Base-by-base conservation (phyloP, 2,797 vertebrate species). In the Centroberyx gerrardi region DNA sequence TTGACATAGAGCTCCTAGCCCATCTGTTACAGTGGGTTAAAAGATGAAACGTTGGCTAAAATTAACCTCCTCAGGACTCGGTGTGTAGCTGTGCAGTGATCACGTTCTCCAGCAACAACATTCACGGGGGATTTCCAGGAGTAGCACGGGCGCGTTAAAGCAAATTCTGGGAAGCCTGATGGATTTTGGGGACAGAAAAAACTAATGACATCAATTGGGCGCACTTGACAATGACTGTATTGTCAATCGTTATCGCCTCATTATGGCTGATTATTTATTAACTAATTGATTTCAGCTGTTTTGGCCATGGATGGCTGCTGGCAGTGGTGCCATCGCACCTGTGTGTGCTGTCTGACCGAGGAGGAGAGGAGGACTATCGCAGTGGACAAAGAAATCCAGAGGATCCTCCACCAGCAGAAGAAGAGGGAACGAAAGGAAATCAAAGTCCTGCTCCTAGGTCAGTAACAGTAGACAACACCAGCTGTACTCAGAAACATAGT, bases 391-490 rank as follows among this genome's bases (percentile, higher is more conserved):
- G 94, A 95, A 84, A 96, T 96, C 72, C 59, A 85, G 86, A 90
- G 74, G 72, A 92, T 94, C 62, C 91, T 96, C n/a, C 88, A 86
- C 28, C 76, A 94, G 22, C 93, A 96, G 86, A 95, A 94, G 78
- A 94, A 92, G 81, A 90, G 63, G 66, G 91, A 95, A 68, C 91
- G 85, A 17, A 84, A 44, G 63, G 94, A 96, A 61, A 92, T 96
- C 9, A 96, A 96, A 85, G 84, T 96, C 60, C 94, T 96, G 10
- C 89, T 96, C n/a, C 80, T 96, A 44, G 95, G 95, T 95, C 74
- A 93, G 94, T 90, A 61, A 13, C 15, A 15, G 22, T 54, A 68
- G 53, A 61, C 54, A 53, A 10, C 17, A 61, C 29, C 63, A 53
- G 38, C 6, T 40, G 10, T 10, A 27, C 52, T 4, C 52, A 53